Evolutionary conservation across 1,140 invertebrate species (phyloP).

Genomic region (Hypsibius dujardini): DNA sequence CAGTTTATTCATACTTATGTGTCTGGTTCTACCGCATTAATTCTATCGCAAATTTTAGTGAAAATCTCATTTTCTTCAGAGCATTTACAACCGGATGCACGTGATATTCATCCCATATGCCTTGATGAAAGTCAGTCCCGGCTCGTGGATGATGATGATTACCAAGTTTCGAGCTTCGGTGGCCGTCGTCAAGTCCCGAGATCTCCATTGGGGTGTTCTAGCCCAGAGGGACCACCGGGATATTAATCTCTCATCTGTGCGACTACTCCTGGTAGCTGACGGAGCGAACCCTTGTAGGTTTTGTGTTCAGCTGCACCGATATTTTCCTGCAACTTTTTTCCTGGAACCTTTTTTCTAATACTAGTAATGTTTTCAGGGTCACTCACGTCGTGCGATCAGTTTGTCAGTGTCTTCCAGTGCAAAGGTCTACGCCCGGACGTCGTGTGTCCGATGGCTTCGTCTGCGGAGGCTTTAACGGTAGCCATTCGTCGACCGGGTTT

Average conservation of each 20-base stretch:
- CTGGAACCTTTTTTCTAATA: neutral
- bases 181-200: constrained; percentile 95
- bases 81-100: constrained; percentile 95
- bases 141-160: constrained; percentile 99
- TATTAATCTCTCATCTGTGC: constrained; percentile 68
- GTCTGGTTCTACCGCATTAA: too few species aligned
- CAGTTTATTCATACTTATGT: too few species aligned
- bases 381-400: constrained; percentile 95
- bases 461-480: constrained; percentile 84
- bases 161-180: constrained; percentile 91
- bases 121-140: constrained; percentile 92
- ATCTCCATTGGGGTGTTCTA: constrained; percentile 92
- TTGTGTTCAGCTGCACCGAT: neutral
- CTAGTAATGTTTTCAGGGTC: constrained; percentile 43
- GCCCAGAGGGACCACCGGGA: constrained; percentile 96
- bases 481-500: constrained; percentile 52
- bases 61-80: constrained; percentile 29
- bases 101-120: constrained; percentile 98
- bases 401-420: constrained; percentile 69
- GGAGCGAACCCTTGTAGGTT: constrained; percentile 80
- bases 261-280: constrained; percentile 83
- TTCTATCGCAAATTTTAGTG: too few species aligned
- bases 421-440: constrained; percentile 84
- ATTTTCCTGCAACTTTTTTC: neutral
- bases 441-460: constrained; percentile 91